Conservation (phyloP, 1,140 invertebrate genomes). For the Trissolcus basalis region DNA sequence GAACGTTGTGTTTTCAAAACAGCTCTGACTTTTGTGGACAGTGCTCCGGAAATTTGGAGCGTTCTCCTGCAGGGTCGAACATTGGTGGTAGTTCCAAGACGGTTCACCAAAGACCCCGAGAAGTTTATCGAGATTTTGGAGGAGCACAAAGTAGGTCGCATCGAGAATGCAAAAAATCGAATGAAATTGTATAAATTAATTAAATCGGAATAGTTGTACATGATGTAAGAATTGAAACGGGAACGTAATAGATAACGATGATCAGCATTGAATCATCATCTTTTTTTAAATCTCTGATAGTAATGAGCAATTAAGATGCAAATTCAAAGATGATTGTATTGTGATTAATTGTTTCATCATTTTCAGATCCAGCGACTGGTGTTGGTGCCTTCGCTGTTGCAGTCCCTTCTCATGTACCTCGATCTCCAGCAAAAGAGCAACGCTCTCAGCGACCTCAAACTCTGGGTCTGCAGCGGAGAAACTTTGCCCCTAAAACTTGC, state of each 20-base stretch:
- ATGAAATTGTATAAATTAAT: too few species aligned
- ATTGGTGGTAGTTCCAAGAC: constrained; percentile 83
- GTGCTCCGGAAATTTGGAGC: constrained; percentile 90
- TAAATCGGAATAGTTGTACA: too few species aligned
- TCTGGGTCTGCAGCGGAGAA: constrained; percentile 91
- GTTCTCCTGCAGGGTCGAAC: constrained; percentile 84
- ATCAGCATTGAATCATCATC: too few species aligned
- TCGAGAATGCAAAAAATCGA: neutral
- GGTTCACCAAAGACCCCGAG: constrained; percentile 85
- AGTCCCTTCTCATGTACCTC: constrained; percentile 85
- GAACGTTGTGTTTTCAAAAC: constrained; percentile 88
- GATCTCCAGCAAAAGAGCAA: constrained; percentile 65
- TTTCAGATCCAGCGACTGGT: constrained; percentile 84
- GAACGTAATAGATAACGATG: too few species aligned
- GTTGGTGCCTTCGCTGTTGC: constrained; percentile 87
- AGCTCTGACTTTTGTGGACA: constrained; percentile 91
- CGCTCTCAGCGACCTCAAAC: constrained; percentile 78
- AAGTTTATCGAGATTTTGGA: constrained; percentile 82
- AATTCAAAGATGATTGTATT: neutral
- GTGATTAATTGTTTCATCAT: constrained; percentile 2
- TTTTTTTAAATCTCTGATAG: too few species aligned
- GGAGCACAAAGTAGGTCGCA: constrained; percentile 79
- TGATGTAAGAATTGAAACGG: too few species aligned
- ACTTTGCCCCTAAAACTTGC: constrained; percentile 81
- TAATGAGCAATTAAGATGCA: too few species aligned